A percentile compares a stretch with the other conserved stretches of the same genome.
Evolutionary conservation across 2,888 invertebrate species (phyloP).

Genomic region (Dryobotodes eremita): DNA sequence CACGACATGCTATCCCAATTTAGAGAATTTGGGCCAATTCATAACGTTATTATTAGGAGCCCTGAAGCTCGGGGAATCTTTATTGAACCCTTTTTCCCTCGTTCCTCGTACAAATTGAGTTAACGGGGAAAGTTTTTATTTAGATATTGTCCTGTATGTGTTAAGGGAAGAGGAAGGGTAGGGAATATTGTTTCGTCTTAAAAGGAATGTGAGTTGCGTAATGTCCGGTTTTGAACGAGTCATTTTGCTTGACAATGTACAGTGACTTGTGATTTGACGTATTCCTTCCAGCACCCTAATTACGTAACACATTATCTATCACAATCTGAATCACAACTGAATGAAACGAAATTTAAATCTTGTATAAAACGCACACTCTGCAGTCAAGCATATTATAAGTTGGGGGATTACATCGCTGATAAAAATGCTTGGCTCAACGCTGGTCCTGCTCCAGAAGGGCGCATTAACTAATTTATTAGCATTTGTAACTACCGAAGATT

Average conservation of each 20-base stretch:
- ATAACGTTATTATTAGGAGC: constrained; percentile 37
- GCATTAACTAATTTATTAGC: too few relatives aligned
- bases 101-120: constrained; percentile 31
- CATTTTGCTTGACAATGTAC: not conserved
- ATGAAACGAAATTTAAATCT: too few relatives aligned
- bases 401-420: too few relatives aligned
- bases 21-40: constrained; percentile 18
- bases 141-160: constrained; percentile 19
- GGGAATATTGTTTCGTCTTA: not conserved
- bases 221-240: not conserved
- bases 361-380: too few relatives aligned
- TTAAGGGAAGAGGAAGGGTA: not conserved
- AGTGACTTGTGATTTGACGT: too few relatives aligned
- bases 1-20: constrained; percentile 34
- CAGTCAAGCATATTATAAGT: too few relatives aligned
- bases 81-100: constrained; percentile 24
- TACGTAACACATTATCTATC: too few relatives aligned
- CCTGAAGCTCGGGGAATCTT: constrained; percentile 12
- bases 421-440: too few relatives aligned
- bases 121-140: constrained; percentile 38
- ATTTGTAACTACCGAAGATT: too few relatives aligned
- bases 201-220: not conserved
- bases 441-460: too few relatives aligned
- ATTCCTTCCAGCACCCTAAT: too few relatives aligned
- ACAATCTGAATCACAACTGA: too few relatives aligned